A percentile compares a stretch with the other conserved stretches of the same genome.
These are phyloP conservation scores for Tychaedon coryphoeus DNA, from an alignment of 2,113 vertebrate species.

Conservation along the genomic window DNA sequence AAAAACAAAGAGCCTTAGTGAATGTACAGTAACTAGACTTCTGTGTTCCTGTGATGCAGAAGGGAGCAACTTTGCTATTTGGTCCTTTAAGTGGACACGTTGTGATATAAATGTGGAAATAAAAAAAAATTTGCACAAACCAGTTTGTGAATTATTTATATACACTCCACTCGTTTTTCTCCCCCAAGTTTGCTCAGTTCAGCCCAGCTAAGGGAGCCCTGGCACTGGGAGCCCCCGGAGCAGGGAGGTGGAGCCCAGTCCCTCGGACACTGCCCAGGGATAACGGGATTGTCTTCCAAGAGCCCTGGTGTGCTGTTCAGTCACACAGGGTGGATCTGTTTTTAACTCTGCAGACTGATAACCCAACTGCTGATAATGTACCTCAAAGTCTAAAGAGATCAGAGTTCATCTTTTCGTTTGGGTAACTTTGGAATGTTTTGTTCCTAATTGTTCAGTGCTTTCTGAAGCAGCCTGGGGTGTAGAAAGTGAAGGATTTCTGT, in stretches of 20 bases:
- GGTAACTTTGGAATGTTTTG: not conserved
- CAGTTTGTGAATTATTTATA: slow-evolving; percentile 53
- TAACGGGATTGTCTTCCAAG: slow-evolving; percentile 2
- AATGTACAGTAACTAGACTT: slow-evolving; percentile 90
- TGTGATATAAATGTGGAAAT: slow-evolving; percentile 95
- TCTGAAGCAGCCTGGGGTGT: not conserved
- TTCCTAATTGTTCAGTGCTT: not conserved
- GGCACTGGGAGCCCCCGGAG: not conserved
- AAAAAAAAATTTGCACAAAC: slow-evolving; percentile 84
- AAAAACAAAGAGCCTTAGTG: slow-evolving; percentile 90
- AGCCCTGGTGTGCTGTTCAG: not conserved
- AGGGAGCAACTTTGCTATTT: slow-evolving; percentile 92
- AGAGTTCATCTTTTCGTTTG: not conserved
- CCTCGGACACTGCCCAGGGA: not conserved
- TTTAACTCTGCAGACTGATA: not conserved
- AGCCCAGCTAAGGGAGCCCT: not conserved
- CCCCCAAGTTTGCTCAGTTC: not conserved
- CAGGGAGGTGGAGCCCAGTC: not conserved
- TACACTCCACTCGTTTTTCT: not conserved
- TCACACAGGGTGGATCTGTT: not conserved
- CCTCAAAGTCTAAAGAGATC: slow-evolving; percentile 8
- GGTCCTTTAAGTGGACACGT: slow-evolving; percentile 90
- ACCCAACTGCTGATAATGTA: slow-evolving; percentile 3
- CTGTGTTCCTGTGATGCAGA: slow-evolving; percentile 83
- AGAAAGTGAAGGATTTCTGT: not conserved